phyloP scores from a whole-genome alignment of 1,140 invertebrate genomes.

The Drosophila carrolli region DNA sequence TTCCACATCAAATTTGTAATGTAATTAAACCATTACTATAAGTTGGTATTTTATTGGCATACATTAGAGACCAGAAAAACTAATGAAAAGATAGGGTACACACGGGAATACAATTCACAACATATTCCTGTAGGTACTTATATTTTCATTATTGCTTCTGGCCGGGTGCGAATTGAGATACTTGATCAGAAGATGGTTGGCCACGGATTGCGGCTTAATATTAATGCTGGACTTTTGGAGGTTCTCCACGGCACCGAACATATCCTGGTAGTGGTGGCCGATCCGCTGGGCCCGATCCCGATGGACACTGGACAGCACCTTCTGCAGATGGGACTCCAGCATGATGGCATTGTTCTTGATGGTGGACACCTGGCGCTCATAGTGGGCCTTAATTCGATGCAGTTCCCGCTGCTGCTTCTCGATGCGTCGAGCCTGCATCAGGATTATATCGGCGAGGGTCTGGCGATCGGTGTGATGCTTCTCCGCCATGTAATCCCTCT shows the following conservation, averaged over 20 bases:
- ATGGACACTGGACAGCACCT: conserved; percentile 1
- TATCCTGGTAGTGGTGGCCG: conserved; percentile 14
- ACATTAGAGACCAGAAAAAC: not conserved
- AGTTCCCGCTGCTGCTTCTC: conserved; percentile 24
- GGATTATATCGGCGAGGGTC: conserved; percentile 18
- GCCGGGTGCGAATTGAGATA: not conserved
- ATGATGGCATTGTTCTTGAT: conserved; percentile 38
- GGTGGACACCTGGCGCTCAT: conserved; percentile 44
- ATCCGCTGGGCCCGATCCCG: not conserved
- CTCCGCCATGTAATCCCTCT: not conserved
- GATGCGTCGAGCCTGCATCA: conserved; percentile 28
- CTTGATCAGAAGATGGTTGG: not conserved
- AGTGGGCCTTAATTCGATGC: conserved; percentile 14
- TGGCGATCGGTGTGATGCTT: not conserved
- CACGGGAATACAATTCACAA: not conserved
- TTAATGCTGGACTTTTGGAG: not conserved
- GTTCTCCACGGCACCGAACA: conserved; percentile 22
- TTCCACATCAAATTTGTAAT: too few species aligned
- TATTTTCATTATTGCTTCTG: not conserved
- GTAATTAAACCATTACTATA: not conserved
- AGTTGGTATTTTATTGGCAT: not conserved
- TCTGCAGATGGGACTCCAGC: conserved; percentile 32
- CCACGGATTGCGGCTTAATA: not conserved
- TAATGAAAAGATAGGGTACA: not conserved
- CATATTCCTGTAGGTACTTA: not conserved